Evolutionary conservation across 2,888 invertebrate species (phyloP).

Genomic region (Scaptodrosophila latifasciaeformis): DNA sequence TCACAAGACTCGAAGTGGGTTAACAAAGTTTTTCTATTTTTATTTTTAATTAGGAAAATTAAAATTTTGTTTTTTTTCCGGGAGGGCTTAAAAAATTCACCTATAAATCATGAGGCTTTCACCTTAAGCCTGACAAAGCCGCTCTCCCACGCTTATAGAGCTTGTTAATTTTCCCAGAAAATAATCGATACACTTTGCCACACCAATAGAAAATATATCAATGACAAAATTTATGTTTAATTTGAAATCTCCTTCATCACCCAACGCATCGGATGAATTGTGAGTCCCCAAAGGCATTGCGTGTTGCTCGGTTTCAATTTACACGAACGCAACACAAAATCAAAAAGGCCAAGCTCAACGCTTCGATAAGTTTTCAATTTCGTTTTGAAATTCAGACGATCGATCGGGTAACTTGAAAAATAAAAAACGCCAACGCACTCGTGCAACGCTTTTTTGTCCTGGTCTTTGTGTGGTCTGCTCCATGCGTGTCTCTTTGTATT

Average conservation of each 20-base stretch:
- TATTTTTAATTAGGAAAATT: too few species aligned
- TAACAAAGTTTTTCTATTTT: too few species aligned
- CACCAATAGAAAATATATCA: neutral
- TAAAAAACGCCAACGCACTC: constrained; percentile 4
- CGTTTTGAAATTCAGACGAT: constrained; percentile 47
- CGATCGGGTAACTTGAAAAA: too few species aligned
- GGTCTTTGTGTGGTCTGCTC: constrained; percentile 24
- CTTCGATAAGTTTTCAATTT: constrained; percentile 54
- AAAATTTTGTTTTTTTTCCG: too few species aligned
- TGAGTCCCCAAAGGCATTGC: constrained; percentile 22
- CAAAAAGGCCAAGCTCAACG: too few species aligned
- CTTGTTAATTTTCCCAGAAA: neutral
- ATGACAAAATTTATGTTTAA: constrained; percentile 22
- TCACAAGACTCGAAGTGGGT: too few species aligned
- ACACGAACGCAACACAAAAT: too few species aligned
- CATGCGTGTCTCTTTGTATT: neutral
- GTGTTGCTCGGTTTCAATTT: constrained; percentile 26
- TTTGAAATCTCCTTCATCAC: constrained; percentile 25
- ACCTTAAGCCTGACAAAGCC: too few species aligned
- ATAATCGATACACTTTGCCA: neutral
- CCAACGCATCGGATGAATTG: neutral
- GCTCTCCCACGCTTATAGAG: too few species aligned
- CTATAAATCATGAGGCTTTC: too few species aligned
- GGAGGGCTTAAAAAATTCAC: too few species aligned
- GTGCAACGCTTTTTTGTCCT: constrained; percentile 6